Base-by-base conservation (phyloP, 1,140 invertebrate genomes). In the Drosophila parabipectinata region DNA sequence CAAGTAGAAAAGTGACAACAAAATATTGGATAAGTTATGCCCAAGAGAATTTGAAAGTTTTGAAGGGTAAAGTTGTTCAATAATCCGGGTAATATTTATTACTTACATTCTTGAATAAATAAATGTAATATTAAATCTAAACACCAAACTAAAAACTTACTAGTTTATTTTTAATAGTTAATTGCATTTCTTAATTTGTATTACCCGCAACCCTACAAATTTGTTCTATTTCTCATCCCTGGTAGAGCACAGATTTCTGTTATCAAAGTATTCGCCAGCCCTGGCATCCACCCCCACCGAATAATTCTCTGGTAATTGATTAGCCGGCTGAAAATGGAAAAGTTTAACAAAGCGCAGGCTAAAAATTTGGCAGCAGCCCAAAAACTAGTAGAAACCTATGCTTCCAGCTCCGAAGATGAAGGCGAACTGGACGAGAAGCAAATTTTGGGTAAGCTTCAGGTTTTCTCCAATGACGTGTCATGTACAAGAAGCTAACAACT, bases 321-420 rank as follows among this genome's bases (percentile, higher is more conserved):
- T 45, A 66, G 59, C 68, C 74, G 73, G 68, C 50, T 54, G 21
- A 50, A 67, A 67, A 85, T 87, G 81, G 78, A 85, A 55, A 87
- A 87, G 32, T 82, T 87, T 9, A 81, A 58, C 8, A 67, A 82
- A 53, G 94, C 93, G 7, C 93, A 95, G 77, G 92, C 92, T 1
- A 93, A 94, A 85, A 93, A 95, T 74, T 93, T 94, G 68, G 93
- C 93, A 47, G 92, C 94, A 1, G 94, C 94, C n/a, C 80, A 85
- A 32, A 92, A 94, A 77, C 93, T 93, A 47, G 92, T 78, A 1
- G 76, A 90, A 37, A 55, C 93, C 9, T 94, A 94, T 66, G 92
- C 93, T 30, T 93, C 93, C 26, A 94, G 93, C 52, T 93, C 93
- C 7, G 93, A 93, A 48, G 93, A 94, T 91, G 94, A 94, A 34